Conservation (phyloP, 2,888 invertebrate species). For the Steinernema hermaphroditum region DNA sequence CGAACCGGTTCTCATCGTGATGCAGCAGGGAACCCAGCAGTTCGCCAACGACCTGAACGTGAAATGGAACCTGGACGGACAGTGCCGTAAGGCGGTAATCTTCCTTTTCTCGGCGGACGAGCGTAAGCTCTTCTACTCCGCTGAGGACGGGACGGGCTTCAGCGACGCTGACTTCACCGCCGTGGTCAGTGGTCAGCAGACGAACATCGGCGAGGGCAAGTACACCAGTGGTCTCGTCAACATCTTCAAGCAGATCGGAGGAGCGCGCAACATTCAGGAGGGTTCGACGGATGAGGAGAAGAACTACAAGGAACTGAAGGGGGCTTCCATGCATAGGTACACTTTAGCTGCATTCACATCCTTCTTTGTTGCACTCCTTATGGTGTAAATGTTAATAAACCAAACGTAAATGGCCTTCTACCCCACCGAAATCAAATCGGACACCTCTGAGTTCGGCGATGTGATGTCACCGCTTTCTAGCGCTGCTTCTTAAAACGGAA, state of each 20-base stretch:
- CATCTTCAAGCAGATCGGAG: slow-evolving; percentile 38
- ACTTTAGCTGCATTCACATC: too few relatives aligned
- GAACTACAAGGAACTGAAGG: background rate
- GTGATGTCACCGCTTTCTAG: too few relatives aligned
- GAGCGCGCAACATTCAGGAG: slow-evolving; percentile 35
- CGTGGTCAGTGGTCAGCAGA: slow-evolving; percentile 31
- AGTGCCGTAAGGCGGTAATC: slow-evolving; percentile 46
- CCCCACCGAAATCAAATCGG: too few relatives aligned
- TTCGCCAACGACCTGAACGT: slow-evolving; percentile 44
- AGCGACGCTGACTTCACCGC: slow-evolving; percentile 34
- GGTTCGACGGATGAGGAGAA: background rate
- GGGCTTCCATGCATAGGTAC: too few relatives aligned
- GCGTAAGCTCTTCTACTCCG: slow-evolving; percentile 45
- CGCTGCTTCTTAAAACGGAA: too few relatives aligned
- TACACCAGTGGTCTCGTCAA: slow-evolving; percentile 34
- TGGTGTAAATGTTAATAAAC: too few relatives aligned
- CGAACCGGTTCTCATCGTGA: slow-evolving; percentile 45
- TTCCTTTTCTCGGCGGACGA: slow-evolving; percentile 47
- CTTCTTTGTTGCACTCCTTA: too few relatives aligned
- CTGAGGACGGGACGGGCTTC: slow-evolving; percentile 41
- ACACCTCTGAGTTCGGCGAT: too few relatives aligned
- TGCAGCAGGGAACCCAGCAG: slow-evolving; percentile 44
- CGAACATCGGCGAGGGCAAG: slow-evolving; percentile 32
- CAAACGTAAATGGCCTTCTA: too few relatives aligned
- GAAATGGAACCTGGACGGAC: slow-evolving; percentile 50